Evolutionary conservation across 2,888 invertebrate species (phyloP), one percentile per base, ranked within the genome.

Genomic region (Willowsia nigromaculata): DNA sequence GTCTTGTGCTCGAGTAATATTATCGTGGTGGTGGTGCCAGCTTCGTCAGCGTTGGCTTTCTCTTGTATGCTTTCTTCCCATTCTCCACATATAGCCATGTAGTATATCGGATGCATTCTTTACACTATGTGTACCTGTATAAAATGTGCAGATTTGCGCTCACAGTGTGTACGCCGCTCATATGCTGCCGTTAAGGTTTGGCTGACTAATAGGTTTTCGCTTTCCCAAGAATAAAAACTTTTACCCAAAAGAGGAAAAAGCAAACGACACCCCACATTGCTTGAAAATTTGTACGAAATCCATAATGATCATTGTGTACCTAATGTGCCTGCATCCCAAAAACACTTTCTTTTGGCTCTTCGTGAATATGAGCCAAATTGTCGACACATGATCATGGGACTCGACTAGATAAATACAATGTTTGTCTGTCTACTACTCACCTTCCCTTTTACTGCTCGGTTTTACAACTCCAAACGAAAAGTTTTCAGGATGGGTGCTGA

Each of bases 11-110:
- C 33, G 0, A 85, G 65, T 65, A 65, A 85, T 78, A 85, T 85
- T 85, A 85, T 85, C 85, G 85, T 62, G 53, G 65, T 62, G 53
- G 65, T 25, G 80, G 85, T 85, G 80, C 85, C 85, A 85, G 78
- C 85, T 65, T 68, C 78, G 80, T 74, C 78, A 85, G 78, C 85
- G 33, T 85, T 80, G 78, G 30, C 68, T 85, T 81, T 81, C 59
- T 43, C 27, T 43, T 40, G 0, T 18, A 7, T 37, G 4, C 25
- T 9, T 18, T 27, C 40, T 43, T 13, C 25, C 13, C 71, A 13
- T 22, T 40, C 40, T 22, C 40, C 3, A 18, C 13, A 27, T 6
- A 3, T n/a, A 40, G 5, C 15, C 43, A n/a, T 68, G 7, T 37
- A 15, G 43, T 6, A 15, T 5, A 13, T 13, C 18, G 43, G 15